phyloP scores from a whole-genome alignment of 30 jellyfish, hydroid and myxozoan species.

The Catostylus mosaicus region DNA sequence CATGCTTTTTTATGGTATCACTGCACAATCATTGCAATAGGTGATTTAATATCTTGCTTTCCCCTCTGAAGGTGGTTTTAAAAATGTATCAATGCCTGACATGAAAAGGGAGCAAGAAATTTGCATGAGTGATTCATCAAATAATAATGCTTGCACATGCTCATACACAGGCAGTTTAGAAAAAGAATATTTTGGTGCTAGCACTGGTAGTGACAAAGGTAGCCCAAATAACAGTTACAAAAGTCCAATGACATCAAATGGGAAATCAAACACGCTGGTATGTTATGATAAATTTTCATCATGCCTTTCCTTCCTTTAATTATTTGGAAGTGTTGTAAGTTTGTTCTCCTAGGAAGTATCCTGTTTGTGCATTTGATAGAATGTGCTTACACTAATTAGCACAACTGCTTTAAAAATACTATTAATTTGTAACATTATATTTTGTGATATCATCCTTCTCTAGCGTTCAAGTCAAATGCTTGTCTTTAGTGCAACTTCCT shows the following conservation, averaged over 20 bases:
- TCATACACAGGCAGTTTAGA: conserved; percentile 61
- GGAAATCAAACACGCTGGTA: conserved; percentile 39
- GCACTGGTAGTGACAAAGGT: conserved; percentile 34
- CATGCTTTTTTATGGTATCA: too few relatives aligned
- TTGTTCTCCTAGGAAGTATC: too few relatives aligned
- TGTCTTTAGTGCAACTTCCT: too few relatives aligned
- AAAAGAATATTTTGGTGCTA: conserved; percentile 35
- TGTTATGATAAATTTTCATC: background rate
- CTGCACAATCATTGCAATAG: background rate
- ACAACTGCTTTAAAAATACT: too few relatives aligned
- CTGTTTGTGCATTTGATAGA: too few relatives aligned
- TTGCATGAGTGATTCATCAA: conserved; percentile 74
- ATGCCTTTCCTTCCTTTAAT: too few relatives aligned
- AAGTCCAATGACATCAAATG: conserved; percentile 6
- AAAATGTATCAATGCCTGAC: conserved; percentile 41
- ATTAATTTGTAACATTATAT: too few relatives aligned
- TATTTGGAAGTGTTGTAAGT: too few relatives aligned
- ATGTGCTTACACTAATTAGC: too few relatives aligned
- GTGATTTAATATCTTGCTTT: too few relatives aligned
- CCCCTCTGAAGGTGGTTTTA: conserved; percentile 22
- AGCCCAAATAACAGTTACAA: conserved; percentile 67
- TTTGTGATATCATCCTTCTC: too few relatives aligned
- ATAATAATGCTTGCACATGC: conserved; percentile 69
- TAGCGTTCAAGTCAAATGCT: too few relatives aligned
- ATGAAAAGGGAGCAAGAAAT: conserved; percentile 60